Conservation (phyloP, 2,113 vertebrate genomes). For the Mustelus asterias region DNA sequence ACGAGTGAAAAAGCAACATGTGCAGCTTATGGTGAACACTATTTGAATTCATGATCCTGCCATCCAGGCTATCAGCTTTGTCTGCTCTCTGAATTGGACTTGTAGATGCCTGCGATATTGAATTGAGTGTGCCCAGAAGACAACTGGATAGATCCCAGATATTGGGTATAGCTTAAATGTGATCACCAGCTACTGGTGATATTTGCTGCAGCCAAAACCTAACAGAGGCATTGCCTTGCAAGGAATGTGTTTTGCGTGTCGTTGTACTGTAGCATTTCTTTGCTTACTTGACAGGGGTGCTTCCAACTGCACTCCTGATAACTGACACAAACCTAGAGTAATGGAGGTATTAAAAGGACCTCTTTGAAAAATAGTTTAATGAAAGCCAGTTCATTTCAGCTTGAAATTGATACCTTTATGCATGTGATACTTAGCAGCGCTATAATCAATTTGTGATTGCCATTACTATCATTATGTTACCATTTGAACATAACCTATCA, state of each 20-base stretch:
- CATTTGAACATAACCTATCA: background rate
- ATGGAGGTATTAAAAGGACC: background rate
- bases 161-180: background rate
- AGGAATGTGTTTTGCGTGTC: background rate
- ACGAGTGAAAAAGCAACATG: background rate
- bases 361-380: background rate
- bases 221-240: background rate
- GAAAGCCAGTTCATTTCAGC: background rate
- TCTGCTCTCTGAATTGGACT: background rate
- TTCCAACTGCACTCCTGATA: background rate
- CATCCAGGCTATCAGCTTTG: background rate
- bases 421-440: background rate
- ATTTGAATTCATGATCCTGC: background rate
- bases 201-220: background rate
- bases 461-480: background rate
- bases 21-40: background rate
- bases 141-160: background rate
- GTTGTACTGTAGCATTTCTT: background rate
- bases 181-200: background rate
- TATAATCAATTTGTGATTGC: background rate
- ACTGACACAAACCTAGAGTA: background rate
- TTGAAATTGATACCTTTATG: conserved; percentile 13
- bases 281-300: background rate
- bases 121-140: background rate
- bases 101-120: background rate